Base-by-base conservation (phyloP, 2,113 vertebrate genomes). In the Brienomyrus brachyistius region DNA sequence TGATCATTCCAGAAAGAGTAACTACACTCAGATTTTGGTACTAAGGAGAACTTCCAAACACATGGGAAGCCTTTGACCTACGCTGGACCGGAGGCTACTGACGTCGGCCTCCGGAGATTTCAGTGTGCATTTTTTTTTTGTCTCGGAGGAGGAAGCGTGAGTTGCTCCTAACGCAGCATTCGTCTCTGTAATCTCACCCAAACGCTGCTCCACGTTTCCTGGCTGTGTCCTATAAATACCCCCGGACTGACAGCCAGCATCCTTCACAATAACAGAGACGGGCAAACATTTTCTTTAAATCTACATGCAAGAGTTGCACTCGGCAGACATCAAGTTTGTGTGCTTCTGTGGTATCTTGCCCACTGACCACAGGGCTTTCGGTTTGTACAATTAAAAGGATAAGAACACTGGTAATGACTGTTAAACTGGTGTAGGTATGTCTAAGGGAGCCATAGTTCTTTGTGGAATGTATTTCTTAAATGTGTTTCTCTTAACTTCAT, bases 161-260 rank as follows among this genome's bases (percentile, higher is more conserved):
- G 7, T 52, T 54, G n/a, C 27, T 35, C 51, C 48, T 52, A 17
- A 27, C 15, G 13, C 13, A 19, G 85, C n/a, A 10, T 15, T 54
- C 1, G 11, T 54, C 50, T 86, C 13, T 8, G 50, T 85, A 89
- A 83, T 62, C 80, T 89, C 11, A 85, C 89, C 80, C 21, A n/a
- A 89, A 21, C 7, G 21, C 80, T 89, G 5, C 77, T 84, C 77
- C 80, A 62, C 10, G 43, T 45, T 89, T 89, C 77, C 88, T 89
- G 88, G 13, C 52, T 27, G 88, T 4, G 31, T 48, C 19, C 52
- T 56, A 62, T 48, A 62, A 54, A 84, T 89, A 84, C 35, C 45
- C 19, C n/a, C 10, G 0, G 54, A 80, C 15, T 70, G 87, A 74
- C 62, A 88, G 40, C 54, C 19, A 9, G 40, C 35, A 47, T 87